Percentiles rank a stretch among this genome's conserved stretches.
These are phyloP conservation scores for Cephus pulcher DNA, from an alignment of 2,888 invertebrate genomes.

Conservation along the genomic window DNA sequence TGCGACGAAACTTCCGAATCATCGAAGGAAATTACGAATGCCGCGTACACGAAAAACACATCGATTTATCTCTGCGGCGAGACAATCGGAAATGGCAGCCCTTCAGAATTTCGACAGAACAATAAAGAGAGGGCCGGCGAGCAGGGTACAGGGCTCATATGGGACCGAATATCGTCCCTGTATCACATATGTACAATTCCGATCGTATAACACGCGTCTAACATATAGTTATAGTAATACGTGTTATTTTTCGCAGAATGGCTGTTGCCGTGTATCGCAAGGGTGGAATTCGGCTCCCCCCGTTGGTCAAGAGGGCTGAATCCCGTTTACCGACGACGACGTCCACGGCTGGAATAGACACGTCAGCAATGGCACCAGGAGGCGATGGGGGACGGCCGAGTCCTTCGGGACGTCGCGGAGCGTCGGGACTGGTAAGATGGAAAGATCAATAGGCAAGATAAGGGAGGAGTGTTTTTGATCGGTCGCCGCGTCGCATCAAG, in stretches of 20 bases:
- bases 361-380: conserved; percentile 32
- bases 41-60: conserved; percentile 7
- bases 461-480: conserved; percentile 51
- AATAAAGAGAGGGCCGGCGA: not conserved
- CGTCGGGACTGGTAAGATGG: conserved; percentile 17
- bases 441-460: conserved; percentile 57
- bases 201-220: too few relatives aligned
- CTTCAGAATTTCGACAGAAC: not conserved
- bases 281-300: too few relatives aligned
- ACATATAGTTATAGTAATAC: too few relatives aligned
- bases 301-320: too few relatives aligned
- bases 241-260: too few relatives aligned
- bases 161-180: too few relatives aligned
- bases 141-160: not conserved
- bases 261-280: too few relatives aligned
- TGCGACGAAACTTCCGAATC: conserved; percentile 7
- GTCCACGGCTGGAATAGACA: conserved; percentile 1
- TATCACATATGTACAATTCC: too few relatives aligned
- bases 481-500: conserved; percentile 48
- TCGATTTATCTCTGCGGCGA: conserved; percentile 20
- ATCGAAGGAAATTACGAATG: conserved; percentile 18
- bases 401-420: conserved; percentile 18
- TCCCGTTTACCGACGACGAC: too few relatives aligned
- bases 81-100: conserved; percentile 20
- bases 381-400: conserved; percentile 33